phyloP scores from a whole-genome alignment of 2,888 invertebrate species.

The Chironomus tentans region DNA sequence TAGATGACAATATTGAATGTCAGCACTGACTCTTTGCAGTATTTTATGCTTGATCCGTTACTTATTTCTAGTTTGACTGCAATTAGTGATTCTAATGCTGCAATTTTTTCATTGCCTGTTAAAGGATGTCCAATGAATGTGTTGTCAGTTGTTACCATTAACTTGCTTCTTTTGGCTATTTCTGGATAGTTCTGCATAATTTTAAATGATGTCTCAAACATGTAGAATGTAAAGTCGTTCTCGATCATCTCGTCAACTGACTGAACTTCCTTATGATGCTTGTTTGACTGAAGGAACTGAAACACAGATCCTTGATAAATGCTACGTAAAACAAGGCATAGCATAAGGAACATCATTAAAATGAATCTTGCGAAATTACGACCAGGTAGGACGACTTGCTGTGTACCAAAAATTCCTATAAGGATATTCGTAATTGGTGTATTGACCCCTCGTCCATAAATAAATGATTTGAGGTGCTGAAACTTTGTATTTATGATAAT shows the following conservation, averaged over 20 bases:
- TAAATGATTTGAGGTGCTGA: not conserved
- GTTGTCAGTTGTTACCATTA: too few species aligned
- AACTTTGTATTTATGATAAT: not conserved
- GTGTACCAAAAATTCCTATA: not conserved
- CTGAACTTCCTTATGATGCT: not conserved
- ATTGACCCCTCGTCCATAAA: not conserved
- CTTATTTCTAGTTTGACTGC: not conserved
- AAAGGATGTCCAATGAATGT: not conserved
- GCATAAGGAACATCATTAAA: not conserved
- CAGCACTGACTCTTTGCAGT: not conserved
- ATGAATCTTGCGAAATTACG: not conserved
- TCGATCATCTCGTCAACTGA: not conserved
- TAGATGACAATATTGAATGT: not conserved
- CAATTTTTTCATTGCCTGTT: not conserved
- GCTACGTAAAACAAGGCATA: not conserved
- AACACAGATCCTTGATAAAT: conserved; percentile 1
- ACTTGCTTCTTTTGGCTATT: not conserved
- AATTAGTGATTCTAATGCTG: not conserved
- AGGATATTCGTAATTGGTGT: not conserved
- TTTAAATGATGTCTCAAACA: not conserved
- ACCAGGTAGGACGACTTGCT: not conserved
- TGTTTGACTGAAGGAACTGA: conserved; percentile 1
- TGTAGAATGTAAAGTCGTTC: not conserved
- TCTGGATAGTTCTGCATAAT: not conserved
- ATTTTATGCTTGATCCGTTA: not conserved